Evolutionary conservation across 2,888 invertebrate species (phyloP), one percentile per base, ranked within the genome.

Genomic region (Plagiodera versicolora): DNA sequence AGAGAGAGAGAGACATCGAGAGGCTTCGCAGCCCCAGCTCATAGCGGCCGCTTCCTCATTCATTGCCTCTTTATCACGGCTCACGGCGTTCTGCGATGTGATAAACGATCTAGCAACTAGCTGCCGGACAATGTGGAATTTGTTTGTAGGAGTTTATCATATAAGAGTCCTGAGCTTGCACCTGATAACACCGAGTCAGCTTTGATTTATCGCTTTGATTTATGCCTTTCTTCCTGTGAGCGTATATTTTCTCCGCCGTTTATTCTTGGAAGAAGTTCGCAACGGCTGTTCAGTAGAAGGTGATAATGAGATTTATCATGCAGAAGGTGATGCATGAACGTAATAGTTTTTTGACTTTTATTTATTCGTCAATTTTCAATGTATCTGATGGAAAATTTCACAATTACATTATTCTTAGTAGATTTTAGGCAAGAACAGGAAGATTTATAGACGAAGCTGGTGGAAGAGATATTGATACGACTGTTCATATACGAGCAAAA

Each of bases 41-140:
- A 73, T 73, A 72, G 69, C 74, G 69, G 67, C 70, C 72, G 70
- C 72, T 75, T 75, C 74, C 74, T 74, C 75, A 75, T 75, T 75
- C 75, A 75, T 74, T 70, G 74, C 69, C 73, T 74, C 74, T 74
- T 75, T 74, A 75, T 75, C 74, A 72, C 70, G 67, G 61, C 64
- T 65, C 70, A 64, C 66, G 63, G 66, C 63, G 56, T 60, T 59
- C 55, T 61, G 58, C 59, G 50, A 65, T 57, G 69, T 74, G 73
- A 74, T 75, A 73, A 72, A 74, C 72, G 75, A 75, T 70, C 75
- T 70, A 62, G 67, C 69, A 72, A 73, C 73, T 73, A 74, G 74
- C 72, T 73, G 69, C 73, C 70, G 76, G 76, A 77, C 76, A 77
- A 76, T 76, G 74, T 70, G 75, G 75, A 77, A 77, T 76, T 77